phyloP scores from a whole-genome alignment of 1,140 invertebrate genomes.

The Danaus plexippus region DNA sequence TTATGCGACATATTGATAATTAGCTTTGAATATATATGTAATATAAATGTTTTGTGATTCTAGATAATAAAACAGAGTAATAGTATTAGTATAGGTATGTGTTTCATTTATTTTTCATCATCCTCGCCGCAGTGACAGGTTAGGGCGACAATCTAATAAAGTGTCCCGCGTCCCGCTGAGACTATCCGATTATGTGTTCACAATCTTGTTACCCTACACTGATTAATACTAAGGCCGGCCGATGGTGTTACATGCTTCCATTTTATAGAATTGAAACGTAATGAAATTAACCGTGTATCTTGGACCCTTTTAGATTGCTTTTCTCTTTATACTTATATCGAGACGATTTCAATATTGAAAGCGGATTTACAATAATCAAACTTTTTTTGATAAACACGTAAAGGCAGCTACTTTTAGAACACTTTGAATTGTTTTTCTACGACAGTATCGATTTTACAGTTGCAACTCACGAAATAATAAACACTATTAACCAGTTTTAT shows the following conservation, averaged over 20 bases:
- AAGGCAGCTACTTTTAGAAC: no score
- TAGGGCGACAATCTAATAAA: conserved; percentile 68
- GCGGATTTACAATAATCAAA: no score
- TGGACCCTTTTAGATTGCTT: conserved; percentile 15
- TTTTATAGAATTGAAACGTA: conserved; percentile 51
- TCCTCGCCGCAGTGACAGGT: conserved; percentile 37
- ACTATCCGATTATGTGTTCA: conserved; percentile 56
- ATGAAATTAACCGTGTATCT: conserved; percentile 32
- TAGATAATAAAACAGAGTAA: neutral
- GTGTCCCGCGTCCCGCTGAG: conserved; percentile 55
- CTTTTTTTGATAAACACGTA: no score
- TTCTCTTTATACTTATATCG: conserved; percentile 3
- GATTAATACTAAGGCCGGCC: conserved; percentile 58
- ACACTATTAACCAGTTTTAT: no score
- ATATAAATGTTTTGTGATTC: no score
- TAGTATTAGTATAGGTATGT: conserved; percentile 7
- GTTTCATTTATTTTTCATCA: conserved; percentile 42
- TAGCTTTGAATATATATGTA: no score
- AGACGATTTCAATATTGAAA: no score
- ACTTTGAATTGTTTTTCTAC: no score
- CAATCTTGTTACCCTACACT: conserved; percentile 66
- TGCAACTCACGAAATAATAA: no score
- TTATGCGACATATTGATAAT: no score
- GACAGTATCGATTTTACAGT: no score
- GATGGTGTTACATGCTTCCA: conserved; percentile 26